Evolutionary conservation across 2,888 invertebrate genomes (phyloP), one percentile per base, ranked within the genome.

Genomic region (Andricus quercusramuli): DNA sequence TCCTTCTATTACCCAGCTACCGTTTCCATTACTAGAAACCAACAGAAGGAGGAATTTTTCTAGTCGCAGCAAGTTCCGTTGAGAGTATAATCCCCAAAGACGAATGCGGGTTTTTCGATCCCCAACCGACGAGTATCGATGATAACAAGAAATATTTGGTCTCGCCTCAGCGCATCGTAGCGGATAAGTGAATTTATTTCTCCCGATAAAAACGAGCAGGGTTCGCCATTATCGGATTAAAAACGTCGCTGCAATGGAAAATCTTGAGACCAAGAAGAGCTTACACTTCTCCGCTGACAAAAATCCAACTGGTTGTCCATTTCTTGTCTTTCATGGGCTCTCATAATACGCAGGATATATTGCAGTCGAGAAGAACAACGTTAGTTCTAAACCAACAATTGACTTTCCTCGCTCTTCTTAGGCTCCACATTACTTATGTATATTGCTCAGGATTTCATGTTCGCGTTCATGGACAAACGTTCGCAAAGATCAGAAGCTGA

Each of bases 71-170:
- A 74, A 29, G 56, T 74, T 74, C 74, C 74, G 41, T 67, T 67
- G 32, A 51, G n/a, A 47, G 32, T 47, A 74, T 74, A 74, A 74
- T 74, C 74, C 74, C 74, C n/a, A 37, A 74, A 74, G 74, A 74
- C 56, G 74, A 74, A 74, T 74, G 37, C 74, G 74, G n/a, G 74
- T 56, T 74, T 74, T 74, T 74, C 74, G 25, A 37, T 32, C 56
- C 32, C 32, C 74, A 70, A 56, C 70, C 74, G 51, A 47, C n/a
- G 74, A 32, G 51, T 74, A 74, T 74, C 74, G 74, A 74, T 74
- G 74, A 74, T 74, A 74, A 74, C 74, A 74, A 74, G 74, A 74
- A 74, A 74, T 74, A 74, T 74, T 74, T 74, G 37, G 74, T 74
- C 74, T 74, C 74, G 74, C 74, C 74, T 74, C 74, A 37, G 74